Evolutionary conservation across 64 coral and sea anemone species (phyloP), one percentile per base, ranked within the genome.

Genomic region (Hydrozoanthus tunicans): DNA sequence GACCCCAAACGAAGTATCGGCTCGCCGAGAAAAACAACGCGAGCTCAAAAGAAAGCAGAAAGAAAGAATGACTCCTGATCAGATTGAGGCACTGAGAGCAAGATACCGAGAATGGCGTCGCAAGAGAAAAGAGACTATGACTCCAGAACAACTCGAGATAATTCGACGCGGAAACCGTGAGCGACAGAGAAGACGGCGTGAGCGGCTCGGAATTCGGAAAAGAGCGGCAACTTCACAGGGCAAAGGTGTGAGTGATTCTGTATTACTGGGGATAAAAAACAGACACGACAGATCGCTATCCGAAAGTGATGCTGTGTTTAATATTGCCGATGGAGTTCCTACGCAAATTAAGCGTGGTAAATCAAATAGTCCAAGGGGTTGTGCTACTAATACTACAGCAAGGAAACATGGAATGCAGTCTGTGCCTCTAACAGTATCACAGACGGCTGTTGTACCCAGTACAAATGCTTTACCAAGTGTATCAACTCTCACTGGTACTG

Each of bases 31-130:
- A 82, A 96, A 96, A 73, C 95, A 96, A 83, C 95, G 95, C 13
- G 95, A 96, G 7, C 90, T 96, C 5, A 96, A 96, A 89, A 91
- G 95, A 56, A 96, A 96, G 59, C 95, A 96, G 62, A 96, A 96
- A 92, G 95, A 96, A 52, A 73, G 95, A 13, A 96, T 96, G 95
- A 96, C 92, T 12, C 93, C 89, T 7, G 95, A 96, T 65, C 95
- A 96, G 66, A 92, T 96, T 73, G 95, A 96, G 84, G 95, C 95
- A 1, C 51, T 96, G 32, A 79, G 95, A 81, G 95, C 95, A 63
- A 96, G 95, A 54, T 96, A 96, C 77, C 82, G 95, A 7, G 95
- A 96, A 89, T 96, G 95, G 95, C 90, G 95, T 12, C 92, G 95
- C 70, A 93, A 92, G 65, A 91, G 95, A 91, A 96, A 96, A 82